These are phyloP conservation scores for Lutraria rhynchaena DNA, from an alignment of 1,140 invertebrate genomes.

Conservation along the genomic window DNA sequence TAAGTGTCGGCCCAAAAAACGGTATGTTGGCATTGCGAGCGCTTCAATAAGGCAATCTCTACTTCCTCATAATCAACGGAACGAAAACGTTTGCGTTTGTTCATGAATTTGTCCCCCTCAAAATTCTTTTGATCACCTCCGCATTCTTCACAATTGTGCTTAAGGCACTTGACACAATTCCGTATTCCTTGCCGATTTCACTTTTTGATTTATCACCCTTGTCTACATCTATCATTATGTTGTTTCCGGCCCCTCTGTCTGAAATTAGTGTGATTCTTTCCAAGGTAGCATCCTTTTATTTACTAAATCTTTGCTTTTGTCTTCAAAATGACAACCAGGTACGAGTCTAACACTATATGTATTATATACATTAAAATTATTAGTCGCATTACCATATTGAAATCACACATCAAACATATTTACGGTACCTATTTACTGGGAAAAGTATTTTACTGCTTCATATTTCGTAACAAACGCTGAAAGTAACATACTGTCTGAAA, in stretches of 20 bases:
- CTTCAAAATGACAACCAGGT: too few relatives aligned
- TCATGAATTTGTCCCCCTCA: background rate
- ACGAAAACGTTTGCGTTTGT: background rate
- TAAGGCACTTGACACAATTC: background rate
- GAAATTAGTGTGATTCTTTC: too few relatives aligned
- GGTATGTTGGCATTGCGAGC: background rate
- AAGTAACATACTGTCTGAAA: too few relatives aligned
- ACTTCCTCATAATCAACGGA: background rate
- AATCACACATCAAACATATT: too few relatives aligned
- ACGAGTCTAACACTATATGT: too few relatives aligned
- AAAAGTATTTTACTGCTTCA: too few relatives aligned
- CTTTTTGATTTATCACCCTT: background rate
- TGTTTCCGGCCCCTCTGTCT: background rate
- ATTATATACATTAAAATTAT: too few relatives aligned
- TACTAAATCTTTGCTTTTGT: too few relatives aligned
- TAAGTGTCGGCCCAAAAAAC: background rate
- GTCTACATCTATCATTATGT: conserved; percentile 16
- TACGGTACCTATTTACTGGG: too few relatives aligned
- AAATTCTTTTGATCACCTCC: background rate
- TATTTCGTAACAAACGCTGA: too few relatives aligned
- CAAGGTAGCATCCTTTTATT: too few relatives aligned
- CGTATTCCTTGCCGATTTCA: background rate
- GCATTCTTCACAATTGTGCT: background rate
- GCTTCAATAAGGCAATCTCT: background rate
- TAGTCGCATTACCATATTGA: too few relatives aligned